Evolutionary conservation across 1,140 invertebrate species (phyloP).

Genomic region (Dreissena rostriformis): DNA sequence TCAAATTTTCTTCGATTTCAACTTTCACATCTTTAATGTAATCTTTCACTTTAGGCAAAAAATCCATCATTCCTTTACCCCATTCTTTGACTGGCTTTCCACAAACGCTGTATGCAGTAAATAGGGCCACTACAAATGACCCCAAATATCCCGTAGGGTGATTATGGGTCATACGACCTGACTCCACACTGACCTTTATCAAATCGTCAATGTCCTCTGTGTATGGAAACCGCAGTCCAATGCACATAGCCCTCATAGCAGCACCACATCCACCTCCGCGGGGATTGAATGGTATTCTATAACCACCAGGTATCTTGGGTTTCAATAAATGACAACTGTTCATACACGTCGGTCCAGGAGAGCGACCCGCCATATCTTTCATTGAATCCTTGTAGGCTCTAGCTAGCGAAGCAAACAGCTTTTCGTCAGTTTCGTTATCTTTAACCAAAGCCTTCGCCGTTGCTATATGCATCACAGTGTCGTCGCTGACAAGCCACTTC

Average conservation of each 20-base stretch:
- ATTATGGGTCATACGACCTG: slow-evolving; percentile 79
- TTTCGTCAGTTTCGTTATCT: background rate
- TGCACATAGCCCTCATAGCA: slow-evolving; percentile 79
- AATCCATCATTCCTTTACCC: slow-evolving; percentile 72
- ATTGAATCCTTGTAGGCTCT: slow-evolving; percentile 71
- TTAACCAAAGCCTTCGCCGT: slow-evolving; percentile 62
- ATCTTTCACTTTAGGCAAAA: slow-evolving; percentile 62
- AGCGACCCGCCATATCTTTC: slow-evolving; percentile 73
- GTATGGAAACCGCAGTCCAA: slow-evolving; percentile 75
- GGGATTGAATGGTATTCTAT: slow-evolving; percentile 54
- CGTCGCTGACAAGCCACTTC: slow-evolving; percentile 64
- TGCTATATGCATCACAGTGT: slow-evolving; percentile 66
- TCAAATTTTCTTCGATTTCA: slow-evolving; percentile 71
- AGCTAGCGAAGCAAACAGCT: slow-evolving; percentile 65
- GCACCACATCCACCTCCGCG: slow-evolving; percentile 77
- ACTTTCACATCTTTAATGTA: slow-evolving; percentile 67
- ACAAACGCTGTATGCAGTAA: slow-evolving; percentile 77
- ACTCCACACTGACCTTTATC: slow-evolving; percentile 36
- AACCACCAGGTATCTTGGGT: slow-evolving; percentile 13
- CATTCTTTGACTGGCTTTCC: slow-evolving; percentile 69
- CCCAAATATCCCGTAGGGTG: slow-evolving; percentile 80
- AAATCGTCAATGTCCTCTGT: slow-evolving; percentile 72
- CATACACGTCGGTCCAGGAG: slow-evolving; percentile 57
- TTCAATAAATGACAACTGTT: slow-evolving; percentile 9
- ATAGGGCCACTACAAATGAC: slow-evolving; percentile 75